Conservation (phyloP, 2,888 invertebrate genomes). For the Coelinius sp. region DNA sequence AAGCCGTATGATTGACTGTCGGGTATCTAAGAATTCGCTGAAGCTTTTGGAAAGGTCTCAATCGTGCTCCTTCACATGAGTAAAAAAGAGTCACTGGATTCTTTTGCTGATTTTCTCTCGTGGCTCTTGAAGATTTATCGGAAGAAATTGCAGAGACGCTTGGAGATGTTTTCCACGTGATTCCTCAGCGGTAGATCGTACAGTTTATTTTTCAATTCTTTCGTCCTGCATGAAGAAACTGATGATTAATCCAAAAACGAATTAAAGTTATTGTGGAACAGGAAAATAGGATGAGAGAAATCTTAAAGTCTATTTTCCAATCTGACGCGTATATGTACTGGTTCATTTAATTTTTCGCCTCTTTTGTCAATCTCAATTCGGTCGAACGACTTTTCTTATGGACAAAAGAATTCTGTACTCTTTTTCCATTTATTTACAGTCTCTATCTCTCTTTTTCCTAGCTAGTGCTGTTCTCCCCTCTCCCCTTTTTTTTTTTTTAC, state of each 20-base stretch:
- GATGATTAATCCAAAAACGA: slow-evolving; percentile 26
- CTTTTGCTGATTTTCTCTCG: neutral
- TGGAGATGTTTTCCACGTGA: slow-evolving; percentile 26
- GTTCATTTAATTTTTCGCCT: slow-evolving; percentile 38
- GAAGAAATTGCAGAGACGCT: slow-evolving; percentile 15
- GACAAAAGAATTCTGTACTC: neutral
- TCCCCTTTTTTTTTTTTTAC: neutral
- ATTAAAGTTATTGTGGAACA: slow-evolving; percentile 20
- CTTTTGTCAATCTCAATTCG: slow-evolving; percentile 35
- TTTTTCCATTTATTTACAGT: neutral
- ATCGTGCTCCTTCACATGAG: neutral
- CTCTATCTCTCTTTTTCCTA: neutral
- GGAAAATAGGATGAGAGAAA: slow-evolving; percentile 8
- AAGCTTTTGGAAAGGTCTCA: neutral
- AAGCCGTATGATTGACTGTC: slow-evolving; percentile 45
- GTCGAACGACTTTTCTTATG: slow-evolving; percentile 12
- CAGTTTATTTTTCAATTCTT: slow-evolving; percentile 10
- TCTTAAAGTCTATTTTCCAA: slow-evolving; percentile 30
- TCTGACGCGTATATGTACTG: slow-evolving; percentile 21
- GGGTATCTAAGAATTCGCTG: slow-evolving; percentile 13
- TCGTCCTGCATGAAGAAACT: neutral
- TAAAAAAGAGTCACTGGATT: neutral
- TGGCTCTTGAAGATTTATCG: neutral
- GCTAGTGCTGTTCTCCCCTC: too few relatives aligned
- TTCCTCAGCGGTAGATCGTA: neutral